Evolutionary conservation across 2,113 vertebrate genomes (phyloP).

Genomic region (Microtus ochrogaster): DNA sequence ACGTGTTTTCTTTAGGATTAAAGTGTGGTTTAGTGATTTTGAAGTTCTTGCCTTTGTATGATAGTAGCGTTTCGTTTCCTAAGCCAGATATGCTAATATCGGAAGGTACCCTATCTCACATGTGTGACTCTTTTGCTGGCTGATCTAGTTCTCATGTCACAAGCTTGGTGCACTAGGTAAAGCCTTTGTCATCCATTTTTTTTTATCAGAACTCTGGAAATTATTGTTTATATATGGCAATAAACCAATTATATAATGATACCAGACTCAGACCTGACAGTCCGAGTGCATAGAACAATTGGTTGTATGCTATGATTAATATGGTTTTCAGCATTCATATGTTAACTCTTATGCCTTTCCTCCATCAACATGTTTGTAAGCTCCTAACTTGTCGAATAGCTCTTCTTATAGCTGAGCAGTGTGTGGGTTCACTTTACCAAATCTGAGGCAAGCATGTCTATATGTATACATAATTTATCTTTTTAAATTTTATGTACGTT

Average conservation of each 20-base stretch:
- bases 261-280: conserved; percentile 47
- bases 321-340: conserved; percentile 45
- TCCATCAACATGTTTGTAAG: conserved; percentile 35
- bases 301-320: conserved; percentile 61
- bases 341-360: conserved; percentile 24
- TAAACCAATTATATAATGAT: conserved; percentile 39
- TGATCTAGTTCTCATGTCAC: background rate
- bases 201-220: conserved; percentile 24
- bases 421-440: background rate
- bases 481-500: background rate
- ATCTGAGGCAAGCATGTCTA: background rate
- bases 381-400: background rate
- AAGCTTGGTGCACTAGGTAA: background rate
- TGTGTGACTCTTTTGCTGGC: background rate
- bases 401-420: conserved; percentile 29
- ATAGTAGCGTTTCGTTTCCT: background rate
- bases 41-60: background rate
- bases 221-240: conserved; percentile 31
- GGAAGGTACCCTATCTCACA: background rate
- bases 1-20: conserved; percentile 26
- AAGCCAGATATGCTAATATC: conserved; percentile 2
- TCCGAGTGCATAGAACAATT: conserved; percentile 25
- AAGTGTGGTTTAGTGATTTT: conserved; percentile 26
- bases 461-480: background rate
- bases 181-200: conserved; percentile 51